These are phyloP conservation scores for Aproaerema taeniolella DNA, from an alignment of 2,888 invertebrate genomes.

Conservation along the genomic window DNA sequence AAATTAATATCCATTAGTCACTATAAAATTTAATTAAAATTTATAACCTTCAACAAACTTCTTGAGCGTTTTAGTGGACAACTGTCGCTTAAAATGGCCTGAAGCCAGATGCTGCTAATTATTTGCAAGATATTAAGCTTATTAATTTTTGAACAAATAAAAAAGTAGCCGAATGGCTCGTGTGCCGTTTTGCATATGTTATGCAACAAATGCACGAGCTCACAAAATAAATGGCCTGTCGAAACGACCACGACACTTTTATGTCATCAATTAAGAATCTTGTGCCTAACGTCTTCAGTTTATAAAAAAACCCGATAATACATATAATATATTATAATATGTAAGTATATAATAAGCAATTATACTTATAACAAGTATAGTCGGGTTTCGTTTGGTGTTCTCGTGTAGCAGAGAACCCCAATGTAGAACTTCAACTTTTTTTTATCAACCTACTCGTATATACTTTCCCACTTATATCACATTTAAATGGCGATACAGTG, in stretches of 20 bases:
- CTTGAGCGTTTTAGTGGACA: constrained; percentile 7
- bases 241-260: constrained; percentile 43
- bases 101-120: constrained; percentile 30
- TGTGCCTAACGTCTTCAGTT: neutral
- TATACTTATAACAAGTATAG: no score
- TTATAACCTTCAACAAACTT: constrained; percentile 13
- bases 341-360: no score
- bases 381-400: no score
- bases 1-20: constrained; percentile 8
- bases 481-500: no score
- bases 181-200: constrained; percentile 42
- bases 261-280: constrained; percentile 56
- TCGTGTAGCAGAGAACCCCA: no score
- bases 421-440: no score
- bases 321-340: no score
- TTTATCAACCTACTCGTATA: no score
- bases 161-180: constrained; percentile 33
- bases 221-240: constrained; percentile 30
- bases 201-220: constrained; percentile 28
- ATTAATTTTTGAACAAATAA: constrained; percentile 26
- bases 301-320: neutral
- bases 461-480: no score
- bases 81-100: constrained; percentile 12
- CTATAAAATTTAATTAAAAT: constrained; percentile 12
- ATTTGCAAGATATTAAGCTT: constrained; percentile 27